Conservation (phyloP, 2,113 vertebrate species). For the Myiozetetes cayanensis region DNA sequence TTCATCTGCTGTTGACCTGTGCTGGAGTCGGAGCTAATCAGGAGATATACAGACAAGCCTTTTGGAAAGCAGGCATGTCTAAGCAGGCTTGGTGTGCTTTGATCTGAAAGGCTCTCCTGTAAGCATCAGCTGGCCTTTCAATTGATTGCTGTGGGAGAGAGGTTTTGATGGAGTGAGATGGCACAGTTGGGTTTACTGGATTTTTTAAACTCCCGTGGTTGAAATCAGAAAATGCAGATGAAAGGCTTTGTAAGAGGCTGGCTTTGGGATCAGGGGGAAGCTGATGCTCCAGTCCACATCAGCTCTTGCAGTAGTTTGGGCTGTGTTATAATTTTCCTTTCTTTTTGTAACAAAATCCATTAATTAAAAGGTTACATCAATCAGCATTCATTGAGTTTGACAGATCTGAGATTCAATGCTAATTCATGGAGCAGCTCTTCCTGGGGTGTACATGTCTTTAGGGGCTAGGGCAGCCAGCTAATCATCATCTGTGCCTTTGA, state of each 20-base stretch:
- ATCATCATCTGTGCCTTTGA: neutral
- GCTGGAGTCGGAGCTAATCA: accelerated
- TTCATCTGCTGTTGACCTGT: neutral
- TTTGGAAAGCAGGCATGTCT: neutral
- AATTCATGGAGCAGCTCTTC: neutral
- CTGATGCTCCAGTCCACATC: neutral
- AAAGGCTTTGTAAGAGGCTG: neutral
- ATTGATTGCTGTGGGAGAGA: neutral
- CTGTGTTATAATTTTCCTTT: neutral
- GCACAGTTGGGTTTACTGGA: neutral
- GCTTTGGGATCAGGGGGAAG: neutral
- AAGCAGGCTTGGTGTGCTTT: neutral
- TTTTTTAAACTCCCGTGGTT: neutral
- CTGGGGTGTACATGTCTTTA: neutral
- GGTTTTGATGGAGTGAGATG: neutral
- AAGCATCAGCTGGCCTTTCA: neutral
- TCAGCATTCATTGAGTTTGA: slow-evolving; percentile 6
- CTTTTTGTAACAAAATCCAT: slow-evolving; percentile 1
- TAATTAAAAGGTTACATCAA: neutral
- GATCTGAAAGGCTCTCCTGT: neutral
- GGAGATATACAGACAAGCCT: neutral
- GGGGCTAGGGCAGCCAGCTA: neutral
- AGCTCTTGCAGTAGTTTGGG: neutral
- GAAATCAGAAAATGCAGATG: neutral
- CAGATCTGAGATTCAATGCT: neutral